These are phyloP conservation scores for Gymnoscopelus microlampas DNA, from an alignment of 2,797 vertebrate genomes.

Conservation along the genomic window DNA sequence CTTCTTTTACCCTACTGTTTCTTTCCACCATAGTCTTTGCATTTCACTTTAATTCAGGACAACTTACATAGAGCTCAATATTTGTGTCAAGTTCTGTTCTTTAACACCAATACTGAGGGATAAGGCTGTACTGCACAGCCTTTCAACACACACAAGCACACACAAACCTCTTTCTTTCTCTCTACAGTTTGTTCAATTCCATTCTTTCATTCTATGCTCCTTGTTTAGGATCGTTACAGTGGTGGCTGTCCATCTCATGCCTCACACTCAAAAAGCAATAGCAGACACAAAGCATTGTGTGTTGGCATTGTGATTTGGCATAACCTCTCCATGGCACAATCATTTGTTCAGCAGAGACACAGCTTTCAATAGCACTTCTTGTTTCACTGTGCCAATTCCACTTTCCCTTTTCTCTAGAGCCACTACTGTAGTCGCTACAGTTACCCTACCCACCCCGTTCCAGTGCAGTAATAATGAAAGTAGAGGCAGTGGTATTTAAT, in stretches of 20 bases:
- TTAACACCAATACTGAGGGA: slow-evolving; percentile 1
- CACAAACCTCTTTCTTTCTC: slow-evolving; percentile 6
- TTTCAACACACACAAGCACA: slow-evolving; percentile 22
- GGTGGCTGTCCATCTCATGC: slow-evolving; percentile 16
- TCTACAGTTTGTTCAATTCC: slow-evolving; percentile 1
- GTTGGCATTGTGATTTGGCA: slow-evolving; percentile 20
- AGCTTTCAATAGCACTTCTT: slow-evolving; percentile 47
- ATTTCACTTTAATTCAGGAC: too few species aligned
- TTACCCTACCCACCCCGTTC: slow-evolving; percentile 58
- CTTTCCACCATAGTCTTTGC: too few species aligned
- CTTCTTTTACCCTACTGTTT: too few species aligned
- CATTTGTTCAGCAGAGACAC: slow-evolving; percentile 31
- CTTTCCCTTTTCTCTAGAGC: slow-evolving; percentile 9
- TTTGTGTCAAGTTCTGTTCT: too few species aligned
- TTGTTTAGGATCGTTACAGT: slow-evolving; percentile 23
- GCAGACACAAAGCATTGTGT: slow-evolving; percentile 1
- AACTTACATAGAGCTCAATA: too few species aligned
- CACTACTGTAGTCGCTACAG: slow-evolving; percentile 40
- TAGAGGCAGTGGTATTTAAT: slow-evolving; percentile 67
- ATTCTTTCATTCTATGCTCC: neutral
- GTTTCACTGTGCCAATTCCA: slow-evolving; percentile 29
- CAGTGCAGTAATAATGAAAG: slow-evolving; percentile 40
- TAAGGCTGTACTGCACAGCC: slow-evolving; percentile 7
- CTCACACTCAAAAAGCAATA: neutral
- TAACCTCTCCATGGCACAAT: slow-evolving; percentile 53